Evolutionary conservation across 2,113 vertebrate species (phyloP).

Genomic region (Cyprinodon variegatus): DNA sequence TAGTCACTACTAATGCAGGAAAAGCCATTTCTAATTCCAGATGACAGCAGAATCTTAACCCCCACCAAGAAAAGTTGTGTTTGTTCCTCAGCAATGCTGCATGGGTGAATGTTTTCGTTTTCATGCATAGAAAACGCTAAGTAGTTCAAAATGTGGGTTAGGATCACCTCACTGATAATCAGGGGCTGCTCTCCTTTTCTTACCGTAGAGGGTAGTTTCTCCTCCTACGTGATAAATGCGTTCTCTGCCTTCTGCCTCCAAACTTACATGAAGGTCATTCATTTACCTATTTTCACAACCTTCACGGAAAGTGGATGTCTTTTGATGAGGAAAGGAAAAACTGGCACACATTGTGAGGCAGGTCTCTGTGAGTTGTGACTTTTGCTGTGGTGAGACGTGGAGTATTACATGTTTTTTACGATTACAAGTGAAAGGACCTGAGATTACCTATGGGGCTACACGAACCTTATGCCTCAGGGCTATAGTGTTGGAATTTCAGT

Average conservation of each 20-base stretch:
- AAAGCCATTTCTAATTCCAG: not conserved
- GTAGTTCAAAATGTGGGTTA: not conserved
- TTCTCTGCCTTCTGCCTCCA: constrained; percentile 47
- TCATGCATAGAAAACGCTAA: constrained; percentile 2
- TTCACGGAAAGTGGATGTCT: not conserved
- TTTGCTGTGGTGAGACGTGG: constrained; percentile 5
- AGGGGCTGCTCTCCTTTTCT: constrained; percentile 22
- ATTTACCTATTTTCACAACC: constrained; percentile 17
- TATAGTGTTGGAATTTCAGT: not conserved
- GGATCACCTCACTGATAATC: constrained; percentile 29
- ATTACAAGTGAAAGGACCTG: constrained; percentile 2
- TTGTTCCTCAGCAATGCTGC: not conserved
- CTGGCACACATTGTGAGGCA: not conserved
- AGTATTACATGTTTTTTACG: not conserved
- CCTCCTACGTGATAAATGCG: constrained; percentile 38
- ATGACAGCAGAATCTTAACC: not conserved
- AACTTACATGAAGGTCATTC: constrained; percentile 52
- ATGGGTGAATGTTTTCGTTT: not conserved
- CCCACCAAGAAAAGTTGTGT: not conserved
- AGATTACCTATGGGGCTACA: not conserved
- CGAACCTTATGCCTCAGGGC: not conserved
- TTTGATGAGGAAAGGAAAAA: not conserved
- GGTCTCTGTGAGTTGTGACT: not conserved
- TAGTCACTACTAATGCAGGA: not conserved
- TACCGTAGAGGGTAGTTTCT: constrained; percentile 32